These are phyloP conservation scores for Acanthosepion pharaonis DNA, from an alignment of 2,888 invertebrate species.

Conservation along the genomic window DNA sequence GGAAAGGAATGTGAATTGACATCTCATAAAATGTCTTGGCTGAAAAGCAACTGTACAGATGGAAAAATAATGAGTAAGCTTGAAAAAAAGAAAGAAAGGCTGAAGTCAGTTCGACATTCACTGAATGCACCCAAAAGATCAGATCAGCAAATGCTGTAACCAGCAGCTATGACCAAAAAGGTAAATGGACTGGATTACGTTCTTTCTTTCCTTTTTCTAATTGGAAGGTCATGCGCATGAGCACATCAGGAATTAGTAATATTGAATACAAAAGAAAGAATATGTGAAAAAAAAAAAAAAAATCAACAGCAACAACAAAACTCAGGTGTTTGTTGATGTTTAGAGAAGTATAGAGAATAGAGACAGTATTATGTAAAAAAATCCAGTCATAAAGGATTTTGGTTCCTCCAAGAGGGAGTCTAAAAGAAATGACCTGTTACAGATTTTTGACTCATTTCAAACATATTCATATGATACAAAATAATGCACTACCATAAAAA, in stretches of 20 bases:
- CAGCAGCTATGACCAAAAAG: background rate
- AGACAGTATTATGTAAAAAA: background rate
- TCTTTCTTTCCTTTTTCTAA: background rate
- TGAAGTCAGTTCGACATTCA: background rate
- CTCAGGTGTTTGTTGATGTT: too few relatives aligned
- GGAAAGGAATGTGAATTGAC: background rate
- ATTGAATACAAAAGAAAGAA: background rate
- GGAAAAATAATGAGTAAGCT: background rate
- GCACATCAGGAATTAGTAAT: background rate
- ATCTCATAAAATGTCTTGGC: background rate
- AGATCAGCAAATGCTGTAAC: background rate
- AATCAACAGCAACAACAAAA: background rate
- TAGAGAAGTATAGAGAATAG: background rate
- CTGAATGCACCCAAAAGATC: background rate
- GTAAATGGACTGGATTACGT: background rate
- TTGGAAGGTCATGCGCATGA: background rate
- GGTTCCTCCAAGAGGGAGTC: background rate
- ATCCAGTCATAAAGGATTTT: background rate
- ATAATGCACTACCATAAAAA: too few relatives aligned
- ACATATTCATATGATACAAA: too few relatives aligned
- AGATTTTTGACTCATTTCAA: too few relatives aligned
- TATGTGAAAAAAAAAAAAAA: background rate
- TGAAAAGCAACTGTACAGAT: background rate
- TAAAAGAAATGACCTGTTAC: too few relatives aligned
- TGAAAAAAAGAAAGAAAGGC: background rate